Conservation (phyloP, 2,888 invertebrate genomes). For the Gnatocerus cornutus region DNA sequence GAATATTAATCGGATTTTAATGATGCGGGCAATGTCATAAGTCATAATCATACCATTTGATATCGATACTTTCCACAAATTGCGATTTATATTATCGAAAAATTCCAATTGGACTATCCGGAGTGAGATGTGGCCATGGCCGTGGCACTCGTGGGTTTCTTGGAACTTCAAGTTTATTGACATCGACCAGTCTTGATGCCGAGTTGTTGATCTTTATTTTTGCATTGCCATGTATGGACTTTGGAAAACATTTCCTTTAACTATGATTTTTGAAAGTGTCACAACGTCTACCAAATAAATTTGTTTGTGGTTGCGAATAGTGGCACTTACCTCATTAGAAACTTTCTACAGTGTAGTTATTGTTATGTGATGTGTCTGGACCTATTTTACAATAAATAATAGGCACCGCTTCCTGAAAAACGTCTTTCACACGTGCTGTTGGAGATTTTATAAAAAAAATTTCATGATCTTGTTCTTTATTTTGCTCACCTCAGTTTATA, state of each 20-base stretch:
- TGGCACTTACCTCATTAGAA: slow-evolving; percentile 2
- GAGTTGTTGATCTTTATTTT: not conserved
- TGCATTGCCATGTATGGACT: not conserved
- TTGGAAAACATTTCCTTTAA: too few species aligned
- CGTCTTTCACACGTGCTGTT: not conserved
- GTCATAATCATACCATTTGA: too few species aligned
- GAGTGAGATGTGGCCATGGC: slow-evolving; percentile 5
- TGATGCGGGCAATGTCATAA: too few species aligned
- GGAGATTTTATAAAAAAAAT: too few species aligned
- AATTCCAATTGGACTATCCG: not conserved
- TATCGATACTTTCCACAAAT: too few species aligned
- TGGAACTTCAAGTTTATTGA: slow-evolving; percentile 4
- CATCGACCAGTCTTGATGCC: not conserved
- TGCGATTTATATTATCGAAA: not conserved
- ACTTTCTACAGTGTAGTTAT: slow-evolving; percentile 8
- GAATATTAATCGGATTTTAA: too few species aligned
- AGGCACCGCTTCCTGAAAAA: not conserved
- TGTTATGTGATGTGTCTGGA: not conserved
- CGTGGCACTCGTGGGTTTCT: not conserved
- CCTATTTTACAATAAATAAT: not conserved
- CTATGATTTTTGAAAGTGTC: not conserved
- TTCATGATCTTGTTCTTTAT: too few species aligned
- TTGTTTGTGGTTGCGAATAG: not conserved
- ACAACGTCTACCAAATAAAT: not conserved
- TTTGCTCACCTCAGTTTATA: too few species aligned